Base-by-base conservation (phyloP, 2,797 vertebrate genomes). In the Pelodytes ibericus region DNA sequence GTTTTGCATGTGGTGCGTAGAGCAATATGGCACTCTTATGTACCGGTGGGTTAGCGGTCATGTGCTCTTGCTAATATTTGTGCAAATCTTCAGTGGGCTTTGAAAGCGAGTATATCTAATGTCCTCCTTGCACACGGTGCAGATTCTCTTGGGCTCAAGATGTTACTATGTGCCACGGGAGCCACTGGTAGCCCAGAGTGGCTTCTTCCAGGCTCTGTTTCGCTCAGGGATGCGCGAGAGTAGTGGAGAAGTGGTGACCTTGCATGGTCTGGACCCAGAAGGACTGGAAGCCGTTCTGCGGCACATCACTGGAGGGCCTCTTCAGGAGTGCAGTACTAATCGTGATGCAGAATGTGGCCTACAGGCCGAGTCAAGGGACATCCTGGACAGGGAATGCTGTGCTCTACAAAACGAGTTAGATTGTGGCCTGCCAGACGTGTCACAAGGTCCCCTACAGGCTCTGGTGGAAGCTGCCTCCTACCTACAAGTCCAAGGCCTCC, bases 221-320 rank as follows among this genome's bases (percentile, higher is more conserved):
- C 94, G 93, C 88, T 99, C 97, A 4, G 97, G 97, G n/a, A 98
- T 99, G 97, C 89, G 92, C 73, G 97, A 98, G 86, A 94, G 96
- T 16, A 93, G 84, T 63, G 89, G 93, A 84, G 92, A 92, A 80
- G 92, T 88, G 0, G 91, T 98, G 87, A 92, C 94, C 82, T 87
- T 99, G 84, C 94, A 95, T 70, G 97, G 97, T 15, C 91, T 99
- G 76, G 97, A 95, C 69, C 94, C 91, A 0, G 87, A 87, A 6
- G 96, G 96, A 8, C 87, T 99, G 87, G 95, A 96, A 85, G 88
- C 96, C 67, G 96, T 97, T 68, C 88, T 99, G 81, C 93, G 94
- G 83, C 98, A 98, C 86, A 96, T 98, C 84, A 94, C 95, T 85
- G 96, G 95, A 7, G 95, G 95, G 62, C 92, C 95, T 82, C 91